These are phyloP conservation scores for Nematopogon swammerdamellus DNA, from an alignment of 2,888 invertebrate genomes.

Conservation along the genomic window DNA sequence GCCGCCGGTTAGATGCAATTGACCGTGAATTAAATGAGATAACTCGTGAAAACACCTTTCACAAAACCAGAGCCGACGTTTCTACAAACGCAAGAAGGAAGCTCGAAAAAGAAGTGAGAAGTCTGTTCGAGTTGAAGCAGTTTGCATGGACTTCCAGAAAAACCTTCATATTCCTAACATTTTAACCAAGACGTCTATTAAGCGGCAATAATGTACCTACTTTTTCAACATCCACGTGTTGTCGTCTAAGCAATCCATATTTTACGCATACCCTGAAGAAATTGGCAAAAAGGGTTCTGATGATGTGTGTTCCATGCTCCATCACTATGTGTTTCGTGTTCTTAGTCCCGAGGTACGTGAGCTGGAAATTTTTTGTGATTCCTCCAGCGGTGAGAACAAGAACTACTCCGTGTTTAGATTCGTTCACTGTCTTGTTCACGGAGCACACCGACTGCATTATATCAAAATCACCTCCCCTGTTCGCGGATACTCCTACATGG, in stretches of 20 bases:
- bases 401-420: slow-evolving; percentile 6
- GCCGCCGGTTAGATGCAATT: too few relatives aligned
- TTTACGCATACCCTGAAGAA: slow-evolving; percentile 2
- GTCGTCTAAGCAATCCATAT: background rate
- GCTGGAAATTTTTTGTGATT: slow-evolving; percentile 7
- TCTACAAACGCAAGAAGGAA: too few relatives aligned
- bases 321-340: slow-evolving; percentile 3
- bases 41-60: too few relatives aligned
- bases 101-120: too few relatives aligned
- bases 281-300: slow-evolving; percentile 1
- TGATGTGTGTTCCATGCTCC: background rate
- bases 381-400: slow-evolving; percentile 8
- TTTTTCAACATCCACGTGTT: slow-evolving; percentile 1
- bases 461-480: slow-evolving; percentile 6
- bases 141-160: background rate
- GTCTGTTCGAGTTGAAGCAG: background rate
- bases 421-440: slow-evolving; percentile 6
- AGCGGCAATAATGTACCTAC: slow-evolving; percentile 4
- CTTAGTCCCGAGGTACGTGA: slow-evolving; percentile 1
- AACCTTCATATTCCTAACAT: background rate
- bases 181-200: background rate
- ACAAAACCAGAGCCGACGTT: too few relatives aligned
- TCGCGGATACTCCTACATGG: slow-evolving; percentile 10
- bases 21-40: too few relatives aligned
- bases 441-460: slow-evolving; percentile 4